Base-by-base conservation (phyloP, 2,888 invertebrate genomes). In the Prionchulus punctatus region DNA sequence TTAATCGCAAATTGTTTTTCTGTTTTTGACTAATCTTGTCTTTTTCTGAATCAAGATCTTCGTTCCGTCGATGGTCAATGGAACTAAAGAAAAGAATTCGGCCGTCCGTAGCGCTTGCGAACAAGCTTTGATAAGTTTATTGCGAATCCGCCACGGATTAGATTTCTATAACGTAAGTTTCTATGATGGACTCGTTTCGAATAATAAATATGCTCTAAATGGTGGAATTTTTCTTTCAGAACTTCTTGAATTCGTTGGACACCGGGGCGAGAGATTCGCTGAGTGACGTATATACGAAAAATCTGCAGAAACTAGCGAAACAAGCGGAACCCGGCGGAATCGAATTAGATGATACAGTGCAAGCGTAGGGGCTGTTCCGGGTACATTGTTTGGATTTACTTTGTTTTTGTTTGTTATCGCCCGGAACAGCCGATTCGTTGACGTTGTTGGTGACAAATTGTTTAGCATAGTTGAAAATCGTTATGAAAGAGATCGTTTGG, bases 21-120 rank as follows among this genome's bases (percentile, higher is more conserved):
- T 18, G 50, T 50, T 50, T 12, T 28, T 50, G 7, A 7, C 21
- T 21, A 12, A 21, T 47, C 12, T 7, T 47, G 47, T 7, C n/a
- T 12, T 7, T 23, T 48, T 25, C 12, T 12, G 48, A 12, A 48
- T 25, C 26, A 45, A 64, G 60, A 18, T 82, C 53, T 75, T 88
- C 61, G 77, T 94, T 62, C 91, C 94, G 0, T 86, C 87, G 75
- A 77, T 96, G 64, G 92, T 96, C 54, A 96, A 92, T 76, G 96
- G 96, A 61, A 91, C 92, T 58, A 94, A 94, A 77, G 96, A 96
- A 76, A 94, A 92, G 77, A 94, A 94, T 76, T 82, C 87, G 51
- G 85, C 87, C 70, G 94, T 96, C 45, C 85, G 88, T 73, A 84
- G 87, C 43, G 87, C 88, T 75, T 86, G 91, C 43, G 96, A 96